A percentile compares a stretch with the other conserved stretches of the same genome.
Evolutionary conservation across 2,888 invertebrate genomes (phyloP).

Genomic region (Liopterus haemorrhoidalis): DNA sequence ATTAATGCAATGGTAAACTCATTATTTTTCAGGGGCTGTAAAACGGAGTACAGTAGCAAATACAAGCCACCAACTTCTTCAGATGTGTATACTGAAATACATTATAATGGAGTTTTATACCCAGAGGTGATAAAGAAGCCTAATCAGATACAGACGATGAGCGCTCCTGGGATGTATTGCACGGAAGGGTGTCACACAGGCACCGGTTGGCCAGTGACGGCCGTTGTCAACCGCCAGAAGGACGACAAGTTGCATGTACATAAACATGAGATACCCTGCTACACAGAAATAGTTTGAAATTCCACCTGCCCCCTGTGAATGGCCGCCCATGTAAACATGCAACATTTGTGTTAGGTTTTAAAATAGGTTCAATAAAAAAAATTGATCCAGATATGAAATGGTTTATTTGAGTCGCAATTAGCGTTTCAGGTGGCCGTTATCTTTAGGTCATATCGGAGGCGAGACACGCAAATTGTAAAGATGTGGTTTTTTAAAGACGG

Average conservation of each 20-base stretch:
- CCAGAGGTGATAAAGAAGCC: conserved; percentile 36
- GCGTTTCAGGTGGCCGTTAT: no score
- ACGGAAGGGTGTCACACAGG: conserved; percentile 46
- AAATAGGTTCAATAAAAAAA: no score
- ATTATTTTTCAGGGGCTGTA: conserved; percentile 38
- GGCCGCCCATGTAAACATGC: no score
- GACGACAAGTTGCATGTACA: conserved; percentile 19
- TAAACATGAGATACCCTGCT: background rate
- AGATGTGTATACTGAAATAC: conserved; percentile 38
- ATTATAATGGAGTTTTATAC: conserved; percentile 36
- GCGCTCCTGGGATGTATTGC: conserved; percentile 45
- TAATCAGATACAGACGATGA: conserved; percentile 41
- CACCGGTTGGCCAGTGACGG: conserved; percentile 42
- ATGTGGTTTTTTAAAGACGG: no score
- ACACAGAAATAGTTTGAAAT: no score
- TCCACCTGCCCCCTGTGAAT: no score
- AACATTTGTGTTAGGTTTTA: no score
- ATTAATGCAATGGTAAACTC: background rate
- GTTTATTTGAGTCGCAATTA: no score
- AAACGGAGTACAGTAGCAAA: conserved; percentile 38
- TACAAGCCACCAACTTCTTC: conserved; percentile 39
- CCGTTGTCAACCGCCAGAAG: conserved; percentile 37
- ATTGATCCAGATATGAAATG: no score
- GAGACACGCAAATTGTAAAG: no score
- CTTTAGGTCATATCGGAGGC: no score